Evolutionary conservation across 2,113 vertebrate species (phyloP).

Genomic region (Apaloderma vittatum): DNA sequence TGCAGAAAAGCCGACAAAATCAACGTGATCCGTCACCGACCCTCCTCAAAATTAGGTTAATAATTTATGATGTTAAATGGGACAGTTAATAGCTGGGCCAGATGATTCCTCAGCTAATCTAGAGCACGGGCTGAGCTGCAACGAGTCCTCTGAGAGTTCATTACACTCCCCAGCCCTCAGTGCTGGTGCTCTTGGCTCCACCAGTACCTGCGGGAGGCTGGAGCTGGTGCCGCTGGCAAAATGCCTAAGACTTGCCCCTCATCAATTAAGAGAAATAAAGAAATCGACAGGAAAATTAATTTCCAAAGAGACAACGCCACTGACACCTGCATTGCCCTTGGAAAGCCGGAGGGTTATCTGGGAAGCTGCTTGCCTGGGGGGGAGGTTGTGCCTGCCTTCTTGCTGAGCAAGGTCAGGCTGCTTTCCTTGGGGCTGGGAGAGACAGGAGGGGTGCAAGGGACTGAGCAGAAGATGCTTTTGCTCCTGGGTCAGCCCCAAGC

Average conservation of each 20-base stretch:
- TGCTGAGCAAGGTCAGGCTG: not conserved
- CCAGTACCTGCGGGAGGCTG: constrained; percentile 41
- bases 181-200: constrained; percentile 31
- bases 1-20: constrained; percentile 30
- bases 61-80: constrained; percentile 92
- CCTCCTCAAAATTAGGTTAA: constrained; percentile 91
- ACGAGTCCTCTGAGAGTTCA: constrained; percentile 75
- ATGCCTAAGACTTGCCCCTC: constrained; percentile 54
- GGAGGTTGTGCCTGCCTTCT: not conserved
- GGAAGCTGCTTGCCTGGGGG: not conserved
- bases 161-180: constrained; percentile 48
- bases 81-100: constrained; percentile 86
- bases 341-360: not conserved
- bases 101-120: constrained; percentile 73
- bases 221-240: constrained; percentile 67
- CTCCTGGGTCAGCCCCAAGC: not conserved
- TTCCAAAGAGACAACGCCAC: constrained; percentile 63
- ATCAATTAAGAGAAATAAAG: constrained; percentile 70
- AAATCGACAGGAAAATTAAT: constrained; percentile 72
- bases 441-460: not conserved
- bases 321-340: constrained; percentile 22
- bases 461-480: not conserved
- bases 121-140: constrained; percentile 64
- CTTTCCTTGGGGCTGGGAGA: not conserved
- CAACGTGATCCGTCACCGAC: constrained; percentile 80